Conservation (phyloP, 2,797 vertebrate species). For the Halcyon smyrnensis region DNA sequence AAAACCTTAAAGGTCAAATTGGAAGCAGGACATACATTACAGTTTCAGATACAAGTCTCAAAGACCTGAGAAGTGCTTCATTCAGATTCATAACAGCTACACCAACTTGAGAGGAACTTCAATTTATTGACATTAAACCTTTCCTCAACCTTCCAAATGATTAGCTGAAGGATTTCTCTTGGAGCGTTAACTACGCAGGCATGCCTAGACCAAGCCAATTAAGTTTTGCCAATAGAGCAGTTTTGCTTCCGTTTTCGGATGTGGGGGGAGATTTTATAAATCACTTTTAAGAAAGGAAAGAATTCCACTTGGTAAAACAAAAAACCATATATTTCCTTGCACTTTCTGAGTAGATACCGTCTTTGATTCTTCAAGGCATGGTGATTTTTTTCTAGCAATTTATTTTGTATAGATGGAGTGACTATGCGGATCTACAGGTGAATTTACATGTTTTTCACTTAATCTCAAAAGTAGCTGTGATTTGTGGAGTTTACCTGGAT, state of each 20-base stretch:
- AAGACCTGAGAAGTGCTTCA: conserved; percentile 6
- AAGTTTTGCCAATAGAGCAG: background rate
- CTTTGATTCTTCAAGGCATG: fast-evolving
- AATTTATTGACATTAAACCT: conserved; percentile 18
- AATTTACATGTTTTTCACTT: background rate
- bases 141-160: background rate
- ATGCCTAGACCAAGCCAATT: background rate
- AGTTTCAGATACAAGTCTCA: background rate
- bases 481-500: background rate
- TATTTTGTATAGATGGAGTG: background rate
- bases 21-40: background rate
- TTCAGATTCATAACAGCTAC: conserved; percentile 17
- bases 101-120: background rate
- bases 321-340: background rate
- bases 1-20: conserved; percentile 62
- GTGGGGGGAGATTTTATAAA: background rate
- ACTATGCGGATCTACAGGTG: background rate
- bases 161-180: background rate
- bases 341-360: background rate
- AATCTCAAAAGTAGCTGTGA: background rate
- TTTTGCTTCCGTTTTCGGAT: background rate
- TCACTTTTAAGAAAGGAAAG: background rate
- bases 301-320: background rate
- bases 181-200: background rate
- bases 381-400: background rate